Conservation (phyloP, 2,797 vertebrate species). For the Schizopygopsis pylzovi region DNA sequence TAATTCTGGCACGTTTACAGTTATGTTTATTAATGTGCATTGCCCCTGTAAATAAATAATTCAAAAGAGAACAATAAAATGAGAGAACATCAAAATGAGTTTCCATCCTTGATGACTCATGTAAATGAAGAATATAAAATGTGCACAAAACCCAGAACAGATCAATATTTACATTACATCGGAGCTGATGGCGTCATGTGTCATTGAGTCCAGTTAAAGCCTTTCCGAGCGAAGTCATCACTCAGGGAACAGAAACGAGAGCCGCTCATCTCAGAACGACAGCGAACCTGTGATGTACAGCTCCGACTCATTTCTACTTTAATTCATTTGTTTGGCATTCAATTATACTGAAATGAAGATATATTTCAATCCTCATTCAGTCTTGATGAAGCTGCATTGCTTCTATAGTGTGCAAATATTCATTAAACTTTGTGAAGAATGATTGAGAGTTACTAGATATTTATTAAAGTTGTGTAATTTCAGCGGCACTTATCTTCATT, state of each 20-base stretch:
- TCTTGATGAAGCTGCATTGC: not conserved
- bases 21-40: no score
- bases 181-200: conserved; percentile 84
- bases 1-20: no score
- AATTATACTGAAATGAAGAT: not conserved
- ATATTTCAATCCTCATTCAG: not conserved
- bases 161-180: conserved; percentile 81
- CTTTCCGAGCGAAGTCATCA: conserved; percentile 70
- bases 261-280: conserved; percentile 70
- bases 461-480: not conserved
- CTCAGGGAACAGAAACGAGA: conserved; percentile 74
- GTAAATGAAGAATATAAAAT: conserved; percentile 71
- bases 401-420: not conserved
- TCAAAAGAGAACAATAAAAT: conserved; percentile 49
- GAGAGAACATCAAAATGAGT: conserved; percentile 73
- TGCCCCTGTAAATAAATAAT: no score
- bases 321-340: not conserved
- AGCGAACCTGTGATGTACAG: not conserved
- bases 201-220: conserved; percentile 86
- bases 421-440: not conserved
- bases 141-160: conserved; percentile 78
- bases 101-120: conserved; percentile 71
- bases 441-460: not conserved
- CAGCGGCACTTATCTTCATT: not conserved
- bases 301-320: conserved; percentile 5